phyloP scores from a whole-genome alignment of 2,113 vertebrate species.

The Cygnus atratus region DNA sequence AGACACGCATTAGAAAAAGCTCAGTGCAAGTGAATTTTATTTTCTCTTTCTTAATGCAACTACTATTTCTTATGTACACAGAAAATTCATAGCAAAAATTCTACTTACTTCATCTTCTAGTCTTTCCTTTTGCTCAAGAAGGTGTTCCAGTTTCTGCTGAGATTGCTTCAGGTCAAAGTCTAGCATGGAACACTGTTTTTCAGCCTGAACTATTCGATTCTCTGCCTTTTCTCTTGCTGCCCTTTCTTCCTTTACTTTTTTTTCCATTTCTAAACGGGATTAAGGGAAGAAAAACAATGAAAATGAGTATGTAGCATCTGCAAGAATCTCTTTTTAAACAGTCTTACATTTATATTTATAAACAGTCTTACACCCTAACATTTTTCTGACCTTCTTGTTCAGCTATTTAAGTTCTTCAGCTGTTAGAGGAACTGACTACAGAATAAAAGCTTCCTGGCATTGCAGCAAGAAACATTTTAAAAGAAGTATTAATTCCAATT shows the following conservation, averaged over 20 bases:
- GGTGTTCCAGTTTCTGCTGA: conserved; percentile 94
- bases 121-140: conserved; percentile 93
- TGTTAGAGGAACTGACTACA: neutral
- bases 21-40: neutral
- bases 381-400: neutral
- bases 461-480: neutral
- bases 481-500: neutral
- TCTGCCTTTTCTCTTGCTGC: conserved; percentile 90
- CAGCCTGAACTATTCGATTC: conserved; percentile 91
- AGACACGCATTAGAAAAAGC: neutral
- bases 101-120: conserved; percentile 92
- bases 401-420: neutral
- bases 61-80: neutral
- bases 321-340: neutral
- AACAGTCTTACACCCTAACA: neutral
- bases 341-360: neutral
- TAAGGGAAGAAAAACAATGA: neutral
- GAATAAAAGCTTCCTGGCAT: neutral
- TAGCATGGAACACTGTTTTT: conserved; percentile 97
- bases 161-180: conserved; percentile 98
- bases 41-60: neutral
- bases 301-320: neutral
- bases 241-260: conserved; percentile 93
- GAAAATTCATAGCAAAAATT: neutral
- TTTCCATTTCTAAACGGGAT: conserved; percentile 87